Evolutionary conservation across 2,888 invertebrate species (phyloP).

Genomic region (Tridacna crocea): DNA sequence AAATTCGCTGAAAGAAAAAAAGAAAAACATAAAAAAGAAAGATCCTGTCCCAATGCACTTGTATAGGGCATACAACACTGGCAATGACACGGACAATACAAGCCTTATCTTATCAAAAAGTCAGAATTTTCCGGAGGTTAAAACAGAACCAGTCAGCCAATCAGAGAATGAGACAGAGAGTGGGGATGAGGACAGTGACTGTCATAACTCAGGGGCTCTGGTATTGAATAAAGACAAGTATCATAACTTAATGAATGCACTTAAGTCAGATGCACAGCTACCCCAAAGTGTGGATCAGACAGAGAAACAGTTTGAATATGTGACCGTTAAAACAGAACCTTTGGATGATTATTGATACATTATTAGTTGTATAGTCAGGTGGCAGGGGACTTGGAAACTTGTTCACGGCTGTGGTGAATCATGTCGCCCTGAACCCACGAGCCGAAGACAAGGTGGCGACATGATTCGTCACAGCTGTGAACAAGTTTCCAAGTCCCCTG

Average conservation of each 20-base stretch:
- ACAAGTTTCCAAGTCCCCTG: too few relatives aligned
- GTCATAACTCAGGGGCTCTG: neutral
- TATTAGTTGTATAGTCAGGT: too few relatives aligned
- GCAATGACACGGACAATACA: neutral
- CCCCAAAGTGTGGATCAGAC: constrained; percentile 27
- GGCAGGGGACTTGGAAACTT: too few relatives aligned
- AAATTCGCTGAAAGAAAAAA: neutral
- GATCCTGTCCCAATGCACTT: constrained; percentile 41
- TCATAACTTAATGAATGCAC: neutral
- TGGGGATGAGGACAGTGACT: neutral
- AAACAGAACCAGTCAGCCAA: constrained; percentile 35
- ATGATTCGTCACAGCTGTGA: too few relatives aligned
- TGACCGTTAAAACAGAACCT: constrained; percentile 51
- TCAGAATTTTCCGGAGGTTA: neutral
- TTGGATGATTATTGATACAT: constrained; percentile 32
- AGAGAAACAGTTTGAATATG: constrained; percentile 37
- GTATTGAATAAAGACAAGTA: neutral
- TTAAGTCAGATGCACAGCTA: constrained; percentile 35
- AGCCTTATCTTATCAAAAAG: neutral
- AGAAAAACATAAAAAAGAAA: neutral
- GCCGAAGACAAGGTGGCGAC: too few relatives aligned
- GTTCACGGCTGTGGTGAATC: too few relatives aligned
- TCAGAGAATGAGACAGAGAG: neutral
- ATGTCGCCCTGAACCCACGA: too few relatives aligned
- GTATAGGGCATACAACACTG: constrained; percentile 26